phyloP scores from a whole-genome alignment of 1,140 invertebrate species.

The Achroia grisella region DNA sequence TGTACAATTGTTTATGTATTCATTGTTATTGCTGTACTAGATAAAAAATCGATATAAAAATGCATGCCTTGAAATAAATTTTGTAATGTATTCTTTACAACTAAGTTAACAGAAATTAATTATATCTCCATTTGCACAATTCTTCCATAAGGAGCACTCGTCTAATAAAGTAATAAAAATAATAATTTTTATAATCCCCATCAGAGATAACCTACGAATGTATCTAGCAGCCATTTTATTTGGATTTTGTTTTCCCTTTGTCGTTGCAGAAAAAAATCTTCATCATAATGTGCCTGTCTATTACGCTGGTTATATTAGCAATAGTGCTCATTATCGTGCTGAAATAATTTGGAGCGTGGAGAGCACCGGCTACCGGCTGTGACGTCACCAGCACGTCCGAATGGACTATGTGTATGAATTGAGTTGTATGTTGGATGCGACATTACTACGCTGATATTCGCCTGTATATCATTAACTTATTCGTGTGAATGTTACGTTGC shows the following conservation, averaged over 20 bases:
- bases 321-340: slow-evolving; percentile 76
- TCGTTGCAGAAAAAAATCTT: slow-evolving; percentile 91
- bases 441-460: slow-evolving; percentile 26
- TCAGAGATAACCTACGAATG: no score
- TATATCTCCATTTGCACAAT: no score
- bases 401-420: slow-evolving; percentile 20
- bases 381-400: slow-evolving; percentile 22
- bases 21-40: no score
- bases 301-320: slow-evolving; percentile 84
- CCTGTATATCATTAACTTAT: slow-evolving; percentile 19
- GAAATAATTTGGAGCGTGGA: slow-evolving; percentile 26
- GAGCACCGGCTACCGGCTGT: slow-evolving; percentile 12
- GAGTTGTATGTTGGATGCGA: slow-evolving; percentile 9
- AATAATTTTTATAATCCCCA: no score
- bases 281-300: slow-evolving; percentile 86
- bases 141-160: no score
- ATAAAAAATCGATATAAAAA: no score
- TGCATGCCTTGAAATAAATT: no score
- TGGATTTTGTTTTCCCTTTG: slow-evolving; percentile 74
- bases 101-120: no score
- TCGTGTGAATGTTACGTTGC: slow-evolving; percentile 13
- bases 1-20: no score
- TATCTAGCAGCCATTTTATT: slow-evolving; percentile 41
- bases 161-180: no score
- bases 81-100: no score